Conservation (phyloP, 2,888 invertebrate species). For the Sinodicranocentrus sp. region DNA sequence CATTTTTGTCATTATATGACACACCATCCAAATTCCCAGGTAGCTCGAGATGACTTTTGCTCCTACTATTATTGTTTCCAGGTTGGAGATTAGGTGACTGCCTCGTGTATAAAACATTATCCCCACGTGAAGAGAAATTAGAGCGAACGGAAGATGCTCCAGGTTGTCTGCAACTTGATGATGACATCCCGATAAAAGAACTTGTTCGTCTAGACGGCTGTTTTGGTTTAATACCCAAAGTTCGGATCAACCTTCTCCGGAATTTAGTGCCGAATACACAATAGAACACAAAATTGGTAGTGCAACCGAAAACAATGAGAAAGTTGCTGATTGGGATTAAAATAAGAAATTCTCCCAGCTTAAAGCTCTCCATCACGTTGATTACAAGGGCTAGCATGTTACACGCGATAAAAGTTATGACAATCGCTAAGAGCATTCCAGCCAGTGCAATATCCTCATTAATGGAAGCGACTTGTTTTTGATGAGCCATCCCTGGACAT, state of each 20-base stretch:
- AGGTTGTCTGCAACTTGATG: too few relatives aligned
- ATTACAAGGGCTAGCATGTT: conserved; percentile 60
- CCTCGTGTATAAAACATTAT: too few relatives aligned
- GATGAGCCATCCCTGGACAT: not conserved
- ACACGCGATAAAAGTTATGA: conserved; percentile 69
- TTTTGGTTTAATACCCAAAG: not conserved
- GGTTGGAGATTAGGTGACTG: too few relatives aligned
- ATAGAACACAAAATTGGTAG: conserved; percentile 73
- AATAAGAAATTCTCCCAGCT: not conserved
- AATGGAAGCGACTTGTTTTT: conserved; percentile 18
- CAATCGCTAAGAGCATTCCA: conserved; percentile 72
- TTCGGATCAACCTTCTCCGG: conserved; percentile 21
- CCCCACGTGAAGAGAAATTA: too few relatives aligned
- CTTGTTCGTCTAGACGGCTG: not conserved
- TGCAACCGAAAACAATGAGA: conserved; percentile 66
- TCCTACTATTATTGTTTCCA: too few relatives aligned
- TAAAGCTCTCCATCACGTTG: conserved; percentile 52
- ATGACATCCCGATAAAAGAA: too few relatives aligned
- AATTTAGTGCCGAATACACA: conserved; percentile 72
- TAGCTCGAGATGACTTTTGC: too few relatives aligned
- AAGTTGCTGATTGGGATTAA: conserved; percentile 65
- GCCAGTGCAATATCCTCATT: conserved; percentile 69
- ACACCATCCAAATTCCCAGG: too few relatives aligned
- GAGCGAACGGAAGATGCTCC: too few relatives aligned
- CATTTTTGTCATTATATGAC: too few relatives aligned